Conservation (phyloP, 2,888 invertebrate genomes). For the Stictocephala bisonia region DNA sequence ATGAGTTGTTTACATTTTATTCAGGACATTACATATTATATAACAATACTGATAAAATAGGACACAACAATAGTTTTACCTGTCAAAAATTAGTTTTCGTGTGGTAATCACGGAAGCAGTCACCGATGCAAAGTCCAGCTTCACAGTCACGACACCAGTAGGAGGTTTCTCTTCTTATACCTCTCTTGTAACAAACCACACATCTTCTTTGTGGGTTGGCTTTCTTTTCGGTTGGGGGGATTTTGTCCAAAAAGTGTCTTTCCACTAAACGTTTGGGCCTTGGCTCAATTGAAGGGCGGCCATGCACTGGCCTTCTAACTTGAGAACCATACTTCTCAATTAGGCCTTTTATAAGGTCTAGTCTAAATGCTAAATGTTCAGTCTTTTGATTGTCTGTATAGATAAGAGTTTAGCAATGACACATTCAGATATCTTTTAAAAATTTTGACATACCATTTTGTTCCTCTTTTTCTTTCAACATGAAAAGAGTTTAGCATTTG, state of each 20-base stretch:
- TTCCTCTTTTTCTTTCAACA: conserved; percentile 2
- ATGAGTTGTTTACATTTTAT: too few species aligned
- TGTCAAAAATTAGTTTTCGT: conserved; percentile 38
- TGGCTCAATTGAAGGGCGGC: neutral
- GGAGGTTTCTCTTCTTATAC: conserved; percentile 12
- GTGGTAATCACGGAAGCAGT: conserved; percentile 14
- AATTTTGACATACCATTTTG: conserved; percentile 32
- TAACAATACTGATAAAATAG: too few species aligned
- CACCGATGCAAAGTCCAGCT: neutral
- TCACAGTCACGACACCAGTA: conserved; percentile 36
- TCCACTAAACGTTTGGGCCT: neutral
- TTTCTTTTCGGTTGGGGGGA: too few species aligned
- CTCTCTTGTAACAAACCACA: conserved; percentile 3
- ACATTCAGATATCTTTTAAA: conserved; percentile 32
- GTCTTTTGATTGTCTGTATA: too few species aligned
- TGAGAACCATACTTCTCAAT: neutral
- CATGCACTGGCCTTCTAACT: neutral
- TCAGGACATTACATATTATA: too few species aligned
- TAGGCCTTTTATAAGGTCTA: neutral
- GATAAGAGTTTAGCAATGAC: conserved; percentile 24
- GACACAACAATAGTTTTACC: too few species aligned
- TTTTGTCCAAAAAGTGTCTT: neutral
- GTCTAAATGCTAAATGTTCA: conserved; percentile 1
- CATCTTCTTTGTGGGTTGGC: conserved; percentile 32
- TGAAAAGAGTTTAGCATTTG: conserved; percentile 18